These are phyloP conservation scores for Anthoscopus minutus DNA, from an alignment of 2,113 vertebrate species.

Conservation along the genomic window DNA sequence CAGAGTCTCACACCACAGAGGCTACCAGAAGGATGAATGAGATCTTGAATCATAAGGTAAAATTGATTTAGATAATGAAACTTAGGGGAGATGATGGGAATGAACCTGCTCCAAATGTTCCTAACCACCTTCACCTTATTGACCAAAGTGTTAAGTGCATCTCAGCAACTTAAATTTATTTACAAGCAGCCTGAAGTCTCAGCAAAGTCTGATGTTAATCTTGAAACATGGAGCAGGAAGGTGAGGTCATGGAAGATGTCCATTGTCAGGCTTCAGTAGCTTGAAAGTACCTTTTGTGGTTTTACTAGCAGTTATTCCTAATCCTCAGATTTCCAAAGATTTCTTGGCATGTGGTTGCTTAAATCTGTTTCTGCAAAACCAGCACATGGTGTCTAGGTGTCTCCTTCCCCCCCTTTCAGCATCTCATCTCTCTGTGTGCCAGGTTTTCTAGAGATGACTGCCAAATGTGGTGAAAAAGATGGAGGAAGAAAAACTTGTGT, in stretches of 20 bases:
- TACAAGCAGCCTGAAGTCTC: not conserved
- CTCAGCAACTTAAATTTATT: not conserved
- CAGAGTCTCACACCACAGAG: slow-evolving; percentile 93
- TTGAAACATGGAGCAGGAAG: not conserved
- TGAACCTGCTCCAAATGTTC: not conserved
- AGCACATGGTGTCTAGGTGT: not conserved
- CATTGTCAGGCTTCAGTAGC: not conserved
- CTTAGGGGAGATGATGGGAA: not conserved
- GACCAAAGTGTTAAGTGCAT: not conserved
- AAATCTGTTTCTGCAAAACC: not conserved
- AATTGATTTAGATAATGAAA: not conserved
- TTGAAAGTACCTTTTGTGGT: not conserved
- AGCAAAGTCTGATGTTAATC: not conserved
- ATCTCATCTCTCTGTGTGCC: not conserved
- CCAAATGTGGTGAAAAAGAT: not conserved
- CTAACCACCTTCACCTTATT: not conserved
- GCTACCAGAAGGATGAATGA: slow-evolving; percentile 96
- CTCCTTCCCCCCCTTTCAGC: not conserved
- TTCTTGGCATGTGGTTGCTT: not conserved
- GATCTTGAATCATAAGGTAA: slow-evolving; percentile 95
- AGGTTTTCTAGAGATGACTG: not conserved
- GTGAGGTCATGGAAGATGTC: not conserved
- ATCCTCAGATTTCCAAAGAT: not conserved
- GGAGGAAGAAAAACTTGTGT: not conserved
- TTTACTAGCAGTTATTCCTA: not conserved